Conservation (phyloP, 2,888 invertebrate species). For the Drosophila eohydei region DNA sequence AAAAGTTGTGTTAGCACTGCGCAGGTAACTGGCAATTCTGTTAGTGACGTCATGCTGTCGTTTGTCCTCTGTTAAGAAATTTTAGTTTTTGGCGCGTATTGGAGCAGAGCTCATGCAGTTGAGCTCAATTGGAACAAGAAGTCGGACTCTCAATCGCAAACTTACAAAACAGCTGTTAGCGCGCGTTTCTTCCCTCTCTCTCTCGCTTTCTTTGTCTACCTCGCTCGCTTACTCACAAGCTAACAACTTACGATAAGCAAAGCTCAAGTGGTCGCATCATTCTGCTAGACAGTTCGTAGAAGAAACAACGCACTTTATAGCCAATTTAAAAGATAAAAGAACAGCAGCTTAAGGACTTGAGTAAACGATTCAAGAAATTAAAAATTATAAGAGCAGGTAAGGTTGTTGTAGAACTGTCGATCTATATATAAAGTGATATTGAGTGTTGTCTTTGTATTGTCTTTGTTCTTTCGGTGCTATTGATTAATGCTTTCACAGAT, state of each 20-base stretch:
- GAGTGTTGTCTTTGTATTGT: no score
- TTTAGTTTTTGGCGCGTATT: neutral
- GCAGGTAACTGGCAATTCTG: no score
- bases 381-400: slow-evolving; percentile 12
- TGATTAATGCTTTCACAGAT: neutral
- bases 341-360: slow-evolving; percentile 10
- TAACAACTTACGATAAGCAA: slow-evolving; percentile 25
- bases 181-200: neutral
- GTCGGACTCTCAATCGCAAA: neutral
- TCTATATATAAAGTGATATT: no score
- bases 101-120: neutral
- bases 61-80: neutral
- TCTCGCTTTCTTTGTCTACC: neutral
- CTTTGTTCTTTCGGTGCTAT: slow-evolving; percentile 33
- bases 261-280: slow-evolving; percentile 15
- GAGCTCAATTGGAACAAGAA: neutral
- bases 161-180: slow-evolving; percentile 35
- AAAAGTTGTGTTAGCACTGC: neutral
- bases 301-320: slow-evolving; percentile 22
- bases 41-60: neutral
- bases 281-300: slow-evolving; percentile 26
- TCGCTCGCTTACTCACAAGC: neutral
- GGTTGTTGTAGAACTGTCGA: neutral
- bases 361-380: neutral
- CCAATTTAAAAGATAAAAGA: slow-evolving; percentile 1